Evolutionary conservation across 2,888 invertebrate genomes (phyloP), one percentile per base, ranked within the genome.

Genomic region (Nowickia ferox): DNA sequence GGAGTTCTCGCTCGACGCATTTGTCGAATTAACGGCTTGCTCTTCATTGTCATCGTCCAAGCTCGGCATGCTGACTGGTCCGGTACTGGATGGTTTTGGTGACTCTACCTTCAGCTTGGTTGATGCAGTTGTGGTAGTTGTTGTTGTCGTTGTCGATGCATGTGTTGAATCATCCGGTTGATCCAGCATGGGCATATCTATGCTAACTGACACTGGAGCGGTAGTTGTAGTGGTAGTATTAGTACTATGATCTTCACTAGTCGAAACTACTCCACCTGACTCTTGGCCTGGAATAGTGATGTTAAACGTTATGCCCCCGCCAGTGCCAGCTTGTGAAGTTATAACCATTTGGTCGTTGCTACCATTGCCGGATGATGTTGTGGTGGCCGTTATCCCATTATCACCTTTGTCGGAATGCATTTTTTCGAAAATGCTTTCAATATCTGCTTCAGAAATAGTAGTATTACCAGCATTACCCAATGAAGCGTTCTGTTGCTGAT

Each of bases 391-490:
- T 19, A 87, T 80, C 15, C 89, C 90, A 66, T 89, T 89, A 11
- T 93, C 93, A 9, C 89, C 89, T 86, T 93, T 93, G 75, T 93
- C 93, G 66, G 93, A 93, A 88, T 93, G 93, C 89, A 93, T 90
- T 88, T 93, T 93, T 86, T 93, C 93, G 68, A 93, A 93, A 84
- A 93, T 92, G 87, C 93, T 93, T 86, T 93, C 93, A 87, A 93
- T 92, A 81, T 93, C 93, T 13, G 92, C 91, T 74, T 93, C 93
- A 76, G 90, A 90, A 46, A 90, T 90, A 46, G 89, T 87, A 55
- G 90, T 88, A 66, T 85, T 90, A 13, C 77, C 79, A 53, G 90
- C 89, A 61, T 89, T 90, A 15, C 83, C 89, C 22, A 87, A 85
- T 9, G 72, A 68, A 9, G 65, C 55, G 15, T 78, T 53, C 19